Evolutionary conservation across 2,888 invertebrate genomes (phyloP).

Genomic region (Rhamnusium bicolor): DNA sequence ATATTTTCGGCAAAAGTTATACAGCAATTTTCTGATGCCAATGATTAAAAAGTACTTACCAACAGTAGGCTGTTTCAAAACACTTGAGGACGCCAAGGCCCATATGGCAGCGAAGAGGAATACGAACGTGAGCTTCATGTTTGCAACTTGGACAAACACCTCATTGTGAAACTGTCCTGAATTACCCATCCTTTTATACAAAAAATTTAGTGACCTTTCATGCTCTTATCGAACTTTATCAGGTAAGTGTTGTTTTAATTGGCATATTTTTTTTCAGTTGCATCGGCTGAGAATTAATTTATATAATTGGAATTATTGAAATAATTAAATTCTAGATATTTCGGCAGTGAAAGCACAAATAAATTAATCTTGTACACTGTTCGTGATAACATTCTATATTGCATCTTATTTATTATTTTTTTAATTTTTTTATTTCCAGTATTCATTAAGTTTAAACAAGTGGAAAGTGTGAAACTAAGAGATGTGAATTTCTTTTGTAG

Average conservation of each 20-base stretch:
- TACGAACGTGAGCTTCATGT: conserved; percentile 29
- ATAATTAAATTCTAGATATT: not conserved
- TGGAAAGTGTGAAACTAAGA: not conserved
- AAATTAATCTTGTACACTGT: not conserved
- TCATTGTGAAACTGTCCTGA: not conserved
- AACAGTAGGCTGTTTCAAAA: not conserved
- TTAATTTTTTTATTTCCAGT: no score
- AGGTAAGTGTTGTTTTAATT: not conserved
- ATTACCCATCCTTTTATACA: conserved; percentile 5
- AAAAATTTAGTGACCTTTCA: not conserved
- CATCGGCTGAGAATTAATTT: not conserved
- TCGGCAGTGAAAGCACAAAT: no score
- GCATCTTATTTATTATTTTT: not conserved
- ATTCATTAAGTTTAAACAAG: not conserved
- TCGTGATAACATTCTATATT: not conserved
- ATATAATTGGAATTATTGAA: not conserved
- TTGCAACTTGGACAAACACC: conserved; percentile 27
- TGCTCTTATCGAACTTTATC: conserved; percentile 11
- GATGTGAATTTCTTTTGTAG: no score
- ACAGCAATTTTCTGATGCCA: no score
- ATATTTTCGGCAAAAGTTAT: no score
- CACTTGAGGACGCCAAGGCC: not conserved
- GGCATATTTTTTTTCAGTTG: not conserved
- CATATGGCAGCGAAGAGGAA: conserved; percentile 19
- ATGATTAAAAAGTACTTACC: no score